Base-by-base conservation (phyloP, 2,797 vertebrate genomes). In the Pitangus sulphuratus region DNA sequence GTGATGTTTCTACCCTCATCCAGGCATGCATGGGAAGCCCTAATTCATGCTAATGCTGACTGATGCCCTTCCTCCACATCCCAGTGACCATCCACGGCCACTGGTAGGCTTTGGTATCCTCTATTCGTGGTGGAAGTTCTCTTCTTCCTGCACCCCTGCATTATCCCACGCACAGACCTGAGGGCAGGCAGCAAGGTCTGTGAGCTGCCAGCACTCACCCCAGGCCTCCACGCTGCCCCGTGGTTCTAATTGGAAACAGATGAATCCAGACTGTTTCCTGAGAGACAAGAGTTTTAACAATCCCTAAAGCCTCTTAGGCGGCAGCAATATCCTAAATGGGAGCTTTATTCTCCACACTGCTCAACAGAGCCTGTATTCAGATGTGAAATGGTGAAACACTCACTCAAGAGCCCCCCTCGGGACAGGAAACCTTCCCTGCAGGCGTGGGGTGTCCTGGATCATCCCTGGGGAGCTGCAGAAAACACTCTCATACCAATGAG, bases 301-400 rank as follows among this genome's bases (percentile, higher is more conserved):
- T 90, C 93, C 87, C 69, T 93, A 96, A 96, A 96, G 91, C 94
- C 87, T 97, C 96, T 97, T 96, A 97, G 83, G 82, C 83, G 88
- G 62, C 80, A 94, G 89, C 84, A 95, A 95, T 93, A 91, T 91
- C 83, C 91, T 95, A 94, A 96, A 95, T 92, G 91, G 89, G 39
- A 95, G 83, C 91, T 94, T 96, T 97, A 96, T 96, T 96, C 77
- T 56, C 33, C 8, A 1, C 40, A 40, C 77, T 1, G 7, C 83
- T 86, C 79, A 82, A 96, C 79, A 96, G 87, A 96, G 82, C 50
- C 24, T 33, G 76, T 50, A 93, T 97, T 97, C 84, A 96, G 85
- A 33, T 11, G 8, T 6, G 8, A 88, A 96, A 88, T 48, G 30
- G 51, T 84, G 72, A 65, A 94, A 88, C 35, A 68, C 21, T 66